A percentile compares a stretch with the other conserved stretches of the same genome.
Evolutionary conservation across 2,113 vertebrate genomes (phyloP).

Genomic region (Pachypanchax playfairii): DNA sequence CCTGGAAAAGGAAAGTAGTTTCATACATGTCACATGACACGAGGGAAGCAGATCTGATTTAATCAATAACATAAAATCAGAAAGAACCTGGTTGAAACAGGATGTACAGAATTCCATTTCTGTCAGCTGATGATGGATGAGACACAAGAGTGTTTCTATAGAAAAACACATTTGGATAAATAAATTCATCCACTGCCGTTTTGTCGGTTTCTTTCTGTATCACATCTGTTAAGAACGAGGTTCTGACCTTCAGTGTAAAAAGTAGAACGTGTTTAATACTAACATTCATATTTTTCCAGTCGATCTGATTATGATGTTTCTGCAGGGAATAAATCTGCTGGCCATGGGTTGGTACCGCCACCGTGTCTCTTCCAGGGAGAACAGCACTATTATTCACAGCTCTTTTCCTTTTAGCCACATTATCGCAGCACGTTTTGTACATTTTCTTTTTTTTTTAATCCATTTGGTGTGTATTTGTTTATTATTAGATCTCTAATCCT

Average conservation of each 20-base stretch:
- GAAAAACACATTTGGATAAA: too few species aligned
- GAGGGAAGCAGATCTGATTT: too few species aligned
- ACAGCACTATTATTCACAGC: constrained; percentile 51
- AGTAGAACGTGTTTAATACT: constrained; percentile 21
- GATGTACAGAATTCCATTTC: too few species aligned
- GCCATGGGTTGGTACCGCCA: constrained; percentile 4
- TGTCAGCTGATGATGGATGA: not conserved
- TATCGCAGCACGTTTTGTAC: constrained; percentile 31
- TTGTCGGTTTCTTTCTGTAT: too few species aligned
- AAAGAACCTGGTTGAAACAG: too few species aligned
- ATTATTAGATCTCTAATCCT: not conserved
- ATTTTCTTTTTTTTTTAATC: constrained; percentile 39
- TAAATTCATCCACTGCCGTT: too few species aligned
- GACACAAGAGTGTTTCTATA: too few species aligned
- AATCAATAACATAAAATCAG: too few species aligned
- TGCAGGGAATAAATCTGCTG: constrained; percentile 32
- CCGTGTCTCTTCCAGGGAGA: constrained; percentile 40
- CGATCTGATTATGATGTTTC: constrained; percentile 30
- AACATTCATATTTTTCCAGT: constrained; percentile 26
- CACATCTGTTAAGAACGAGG: not conserved
- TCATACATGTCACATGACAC: too few species aligned
- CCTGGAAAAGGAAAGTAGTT: too few species aligned
- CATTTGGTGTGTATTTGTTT: constrained; percentile 23
- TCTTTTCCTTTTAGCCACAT: constrained; percentile 43
- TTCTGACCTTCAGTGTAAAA: not conserved